These are phyloP conservation scores for Drosophila simulans DNA, from an alignment of 1,140 invertebrate genomes.

Conservation along the genomic window DNA sequence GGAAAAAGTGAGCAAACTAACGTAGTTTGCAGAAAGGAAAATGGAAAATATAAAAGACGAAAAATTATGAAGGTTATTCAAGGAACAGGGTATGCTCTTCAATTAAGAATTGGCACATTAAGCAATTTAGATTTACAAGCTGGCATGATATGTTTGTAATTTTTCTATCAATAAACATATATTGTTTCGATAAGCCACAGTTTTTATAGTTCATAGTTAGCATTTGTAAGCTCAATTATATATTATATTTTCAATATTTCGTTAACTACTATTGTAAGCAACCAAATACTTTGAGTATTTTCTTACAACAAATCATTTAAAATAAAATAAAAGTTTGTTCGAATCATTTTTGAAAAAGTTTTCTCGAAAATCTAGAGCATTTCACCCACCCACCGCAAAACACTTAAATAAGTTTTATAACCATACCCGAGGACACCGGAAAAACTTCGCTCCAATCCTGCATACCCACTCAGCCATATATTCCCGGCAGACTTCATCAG, in stretches of 20 bases:
- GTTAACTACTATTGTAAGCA: no score
- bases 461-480: conserved; percentile 29
- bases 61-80: conserved; percentile 4
- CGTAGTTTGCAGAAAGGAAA: conserved; percentile 59
- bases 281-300: no score
- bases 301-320: not conserved
- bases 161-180: not conserved
- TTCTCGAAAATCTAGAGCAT: not conserved
- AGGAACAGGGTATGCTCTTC: conserved; percentile 29
- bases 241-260: no score
- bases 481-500: conserved; percentile 57
- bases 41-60: conserved; percentile 26
- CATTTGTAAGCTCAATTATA: no score
- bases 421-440: not conserved
- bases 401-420: conserved; percentile 12
- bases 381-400: not conserved
- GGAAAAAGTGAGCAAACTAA: conserved; percentile 58
- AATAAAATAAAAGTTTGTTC: not conserved
- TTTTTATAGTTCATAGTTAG: no score
- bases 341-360: not conserved
- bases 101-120: not conserved
- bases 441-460: conserved; percentile 5
- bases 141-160: no score
- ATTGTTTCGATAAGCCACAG: no score
- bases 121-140: no score